phyloP scores from a whole-genome alignment of 2,797 vertebrate species.

The Premnoplex brunnescens region DNA sequence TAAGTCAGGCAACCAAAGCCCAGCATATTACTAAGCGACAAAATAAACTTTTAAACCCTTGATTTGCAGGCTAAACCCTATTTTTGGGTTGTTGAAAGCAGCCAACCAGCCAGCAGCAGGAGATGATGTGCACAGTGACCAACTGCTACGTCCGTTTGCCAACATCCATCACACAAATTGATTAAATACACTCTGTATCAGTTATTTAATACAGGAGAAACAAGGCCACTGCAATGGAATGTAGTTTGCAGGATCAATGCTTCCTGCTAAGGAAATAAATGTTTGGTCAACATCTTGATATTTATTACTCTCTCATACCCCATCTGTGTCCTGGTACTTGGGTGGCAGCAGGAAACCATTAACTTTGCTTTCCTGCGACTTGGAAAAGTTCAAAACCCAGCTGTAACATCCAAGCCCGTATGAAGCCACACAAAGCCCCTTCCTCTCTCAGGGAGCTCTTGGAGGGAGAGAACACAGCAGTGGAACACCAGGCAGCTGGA shows the following conservation, averaged over 20 bases:
- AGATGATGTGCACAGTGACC: background rate
- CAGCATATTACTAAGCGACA: background rate
- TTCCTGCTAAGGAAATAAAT: conserved; percentile 52
- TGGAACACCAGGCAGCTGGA: background rate
- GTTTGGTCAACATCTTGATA: conserved; percentile 7
- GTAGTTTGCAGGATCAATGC: conserved; percentile 31
- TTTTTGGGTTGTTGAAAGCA: background rate
- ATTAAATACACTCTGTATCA: conserved; percentile 27
- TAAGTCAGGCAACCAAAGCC: background rate
- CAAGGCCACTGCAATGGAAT: conserved; percentile 35
- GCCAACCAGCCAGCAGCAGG: background rate
- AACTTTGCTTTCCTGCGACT: background rate
- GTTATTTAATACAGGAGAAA: conserved; percentile 32
- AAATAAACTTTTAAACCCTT: conserved; percentile 23
- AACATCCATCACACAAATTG: conserved; percentile 26
- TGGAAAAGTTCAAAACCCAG: background rate
- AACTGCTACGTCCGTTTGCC: fast-evolving
- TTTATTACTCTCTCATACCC: conserved; percentile 7
- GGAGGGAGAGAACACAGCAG: background rate
- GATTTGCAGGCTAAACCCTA: background rate
- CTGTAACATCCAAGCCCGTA: background rate
- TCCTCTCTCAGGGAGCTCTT: background rate
- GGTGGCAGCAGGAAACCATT: background rate
- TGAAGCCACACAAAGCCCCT: background rate
- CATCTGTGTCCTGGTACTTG: background rate